Evolutionary conservation across 2,888 invertebrate genomes (phyloP), one percentile per base, ranked within the genome.

Genomic region (Metopia argyrocephala): DNA sequence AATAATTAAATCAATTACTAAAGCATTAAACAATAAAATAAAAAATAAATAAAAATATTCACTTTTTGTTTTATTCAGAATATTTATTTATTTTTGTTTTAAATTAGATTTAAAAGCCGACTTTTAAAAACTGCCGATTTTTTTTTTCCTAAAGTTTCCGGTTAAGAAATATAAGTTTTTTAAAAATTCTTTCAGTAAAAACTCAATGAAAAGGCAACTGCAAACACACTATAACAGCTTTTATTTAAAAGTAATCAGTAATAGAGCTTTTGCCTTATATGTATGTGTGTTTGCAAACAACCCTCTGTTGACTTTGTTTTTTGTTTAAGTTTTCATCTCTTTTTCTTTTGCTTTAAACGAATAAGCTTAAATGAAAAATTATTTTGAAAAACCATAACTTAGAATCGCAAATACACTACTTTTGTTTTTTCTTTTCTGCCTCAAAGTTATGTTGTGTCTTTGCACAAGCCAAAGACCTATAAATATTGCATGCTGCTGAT

Each of bases 401-500:
- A 74, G 70, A 70, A 62, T 79, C 74, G 56, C 68, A 57, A 78
- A n/a, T 66, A 68, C 75, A 79, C 7, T 48, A 50, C 70, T 31
- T 15, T 70, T 57, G 52, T 59, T 64, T 23, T 18, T 27, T 56
- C 25, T 56, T 76, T 48, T 52, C 59, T 48, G 54, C 62, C 38
- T 12, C 15, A 12, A 4, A 15, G 15, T 21, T 76, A 66, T 62
- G 27, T 31, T 50, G 52, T 27, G 46, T 87, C 85, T 87, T 85
- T 81, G 81, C 84, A 79, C n/a, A n/a, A n/a, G n/a, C n/a, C n/a
- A n/a, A n/a, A 84, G 90, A 70, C 61, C 81, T 90, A 90, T 90
- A 90, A 90, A 90, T 90, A 90, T 87, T 85, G 84, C 88, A 83
- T 65, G 86, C 84, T 75, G 76, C 75, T 84, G 85, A 84, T 84